Evolutionary conservation across 1,140 invertebrate genomes (phyloP).

Genomic region (Battus philenor): DNA sequence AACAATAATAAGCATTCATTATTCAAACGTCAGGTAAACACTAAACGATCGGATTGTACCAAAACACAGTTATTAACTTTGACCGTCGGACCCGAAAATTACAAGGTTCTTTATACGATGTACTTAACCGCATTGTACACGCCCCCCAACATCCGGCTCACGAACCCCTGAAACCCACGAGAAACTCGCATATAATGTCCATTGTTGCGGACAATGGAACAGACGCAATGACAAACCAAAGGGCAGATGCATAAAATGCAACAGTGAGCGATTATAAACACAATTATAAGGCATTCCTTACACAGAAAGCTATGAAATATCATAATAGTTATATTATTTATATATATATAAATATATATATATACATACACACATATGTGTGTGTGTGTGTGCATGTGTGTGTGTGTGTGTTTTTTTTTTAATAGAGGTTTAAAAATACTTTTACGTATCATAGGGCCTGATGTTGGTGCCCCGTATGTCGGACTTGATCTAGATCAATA

Average conservation of each 20-base stretch:
- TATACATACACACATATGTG: no score
- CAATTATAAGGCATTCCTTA: conserved; percentile 1
- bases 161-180: conserved; percentile 1
- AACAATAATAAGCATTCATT: no score
- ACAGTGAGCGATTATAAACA: background rate
- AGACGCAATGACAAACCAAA: background rate
- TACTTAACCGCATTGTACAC: conserved; percentile 2
- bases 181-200: conserved; percentile 7
- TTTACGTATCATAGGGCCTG: no score
- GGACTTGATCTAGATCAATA: no score
- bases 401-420: no score
- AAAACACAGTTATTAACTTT: conserved; percentile 4
- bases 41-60: no score
- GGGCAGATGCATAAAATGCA: conserved; percentile 20
- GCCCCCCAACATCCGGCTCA: conserved; percentile 11
- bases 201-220: conserved; percentile 9
- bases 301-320: background rate
- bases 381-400: no score
- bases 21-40: no score
- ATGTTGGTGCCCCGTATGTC: no score
- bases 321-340: background rate
- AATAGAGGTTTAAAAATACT: no score
- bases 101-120: background rate
- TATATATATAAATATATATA: no score
- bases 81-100: background rate